Evolutionary conservation across 2,797 vertebrate genomes (phyloP), one percentile per base, ranked within the genome.

Genomic region (Hoplostethus atlanticus): DNA sequence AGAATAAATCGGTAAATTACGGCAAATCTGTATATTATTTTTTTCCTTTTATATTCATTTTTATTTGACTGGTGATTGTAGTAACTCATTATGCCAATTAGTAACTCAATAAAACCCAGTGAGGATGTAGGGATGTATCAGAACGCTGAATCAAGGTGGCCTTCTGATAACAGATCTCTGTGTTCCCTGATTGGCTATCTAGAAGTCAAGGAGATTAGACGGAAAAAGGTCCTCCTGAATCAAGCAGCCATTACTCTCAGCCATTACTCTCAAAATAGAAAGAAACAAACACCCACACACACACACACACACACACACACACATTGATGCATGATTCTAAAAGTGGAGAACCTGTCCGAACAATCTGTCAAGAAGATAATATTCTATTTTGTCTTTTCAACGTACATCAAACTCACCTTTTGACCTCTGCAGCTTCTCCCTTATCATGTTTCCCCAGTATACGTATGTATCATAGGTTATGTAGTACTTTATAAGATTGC

Each of bases 201-300:
- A 58, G 58, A 81, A 90, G 83, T 84, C 83, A 77, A 87, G 63
- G 83, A 85, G 91, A 91, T 92, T 91, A 88, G 77, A 91, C 11
- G 25, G 76, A 78, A 77, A 81, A 72, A 61, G 76, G 66, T 72
- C 66, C 76, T 66, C 77, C 65, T 58, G 63, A 73, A 87, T 71
- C 62, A 59, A 78, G 51, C 79, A 74, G 75, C 77, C 77, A 83
- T 21, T 21, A 21, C 21, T 21, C 21, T 21, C 21, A 21, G 21
- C 21, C 21, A 21, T 87, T 76, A 59, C 63, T 87, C 83, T 76
- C 30, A 58, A 76, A 89, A 87, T 69, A 87, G 84, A 88, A 89
- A 79, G 65, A 72, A 72, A 68, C 71, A 65, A 71, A 69, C 68
- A 53, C 5, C 1, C 59, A 52, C 17, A 47, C 44, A 54, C 40